These are phyloP conservation scores for Rhinichthys osculus DNA, from an alignment of 2,797 vertebrate genomes.

Conservation along the genomic window DNA sequence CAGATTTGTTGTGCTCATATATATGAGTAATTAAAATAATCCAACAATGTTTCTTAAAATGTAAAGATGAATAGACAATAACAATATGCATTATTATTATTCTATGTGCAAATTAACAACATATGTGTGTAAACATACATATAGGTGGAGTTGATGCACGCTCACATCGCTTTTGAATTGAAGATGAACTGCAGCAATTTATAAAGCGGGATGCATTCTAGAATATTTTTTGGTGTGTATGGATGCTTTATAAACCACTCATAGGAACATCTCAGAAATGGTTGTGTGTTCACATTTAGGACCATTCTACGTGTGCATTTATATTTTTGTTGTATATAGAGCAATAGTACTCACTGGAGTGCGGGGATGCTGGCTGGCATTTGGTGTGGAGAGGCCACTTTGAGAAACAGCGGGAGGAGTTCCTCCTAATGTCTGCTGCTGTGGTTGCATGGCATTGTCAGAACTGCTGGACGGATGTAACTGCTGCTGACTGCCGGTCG, in stretches of 20 bases:
- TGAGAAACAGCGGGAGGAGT: slow-evolving; percentile 78
- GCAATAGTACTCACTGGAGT: slow-evolving; percentile 87
- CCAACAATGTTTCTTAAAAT: neutral
- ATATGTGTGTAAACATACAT: neutral
- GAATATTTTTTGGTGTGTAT: neutral
- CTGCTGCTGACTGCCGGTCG: slow-evolving; percentile 76
- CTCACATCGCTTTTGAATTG: neutral
- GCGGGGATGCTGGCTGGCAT: slow-evolving; percentile 86
- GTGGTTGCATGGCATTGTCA: slow-evolving; percentile 80
- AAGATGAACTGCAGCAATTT: neutral
- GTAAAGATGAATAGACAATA: neutral
- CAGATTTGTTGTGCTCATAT: neutral
- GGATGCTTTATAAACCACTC: neutral
- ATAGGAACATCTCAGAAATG: neutral
- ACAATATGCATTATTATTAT: neutral
- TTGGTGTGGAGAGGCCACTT: slow-evolving; percentile 77
- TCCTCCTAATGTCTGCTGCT: slow-evolving; percentile 77
- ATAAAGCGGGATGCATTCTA: neutral
- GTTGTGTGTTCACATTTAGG: neutral
- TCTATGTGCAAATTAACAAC: neutral
- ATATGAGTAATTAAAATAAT: too few relatives aligned
- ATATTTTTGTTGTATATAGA: neutral
- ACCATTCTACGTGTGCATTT: neutral
- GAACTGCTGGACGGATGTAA: slow-evolving; percentile 75
- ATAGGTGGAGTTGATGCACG: neutral